phyloP scores from a whole-genome alignment of 2,797 vertebrate genomes.

The Chaetophractus vellerosus region DNA sequence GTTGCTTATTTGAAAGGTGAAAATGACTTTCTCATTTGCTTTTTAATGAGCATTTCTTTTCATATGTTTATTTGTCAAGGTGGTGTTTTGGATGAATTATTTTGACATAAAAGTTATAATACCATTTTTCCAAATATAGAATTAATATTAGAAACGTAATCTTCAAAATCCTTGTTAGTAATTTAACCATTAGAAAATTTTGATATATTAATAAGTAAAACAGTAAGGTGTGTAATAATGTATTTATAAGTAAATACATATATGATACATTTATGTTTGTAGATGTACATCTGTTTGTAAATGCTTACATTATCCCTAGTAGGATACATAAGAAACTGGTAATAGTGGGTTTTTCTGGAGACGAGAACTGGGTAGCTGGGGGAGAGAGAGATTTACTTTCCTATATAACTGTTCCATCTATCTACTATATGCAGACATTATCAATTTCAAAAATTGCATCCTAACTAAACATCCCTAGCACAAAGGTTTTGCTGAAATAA shows the following conservation, averaged over 20 bases:
- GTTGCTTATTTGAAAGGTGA: slow-evolving; percentile 18
- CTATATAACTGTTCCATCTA: neutral
- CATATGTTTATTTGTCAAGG: neutral
- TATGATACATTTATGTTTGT: neutral
- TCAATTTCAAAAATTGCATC: neutral
- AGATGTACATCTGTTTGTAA: neutral
- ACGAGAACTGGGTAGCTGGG: neutral
- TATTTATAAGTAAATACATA: neutral
- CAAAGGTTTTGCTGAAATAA: neutral
- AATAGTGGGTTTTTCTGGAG: neutral
- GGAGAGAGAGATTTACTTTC: neutral
- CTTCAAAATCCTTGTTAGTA: neutral
- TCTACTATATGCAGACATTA: neutral
- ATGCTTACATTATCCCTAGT: neutral
- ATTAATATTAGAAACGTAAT: slow-evolving; percentile 51
- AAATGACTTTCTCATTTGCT: neutral
- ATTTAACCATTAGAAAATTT: neutral
- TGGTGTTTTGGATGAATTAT: neutral
- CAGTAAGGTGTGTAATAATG: neutral
- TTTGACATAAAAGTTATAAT: neutral
- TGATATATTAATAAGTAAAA: neutral
- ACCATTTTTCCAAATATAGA: slow-evolving; percentile 36
- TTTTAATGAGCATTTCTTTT: slow-evolving; percentile 60
- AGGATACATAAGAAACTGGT: neutral
- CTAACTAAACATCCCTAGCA: neutral